These are phyloP conservation scores for Hipparchia semele DNA, from an alignment of 2,888 invertebrate genomes.

Conservation along the genomic window DNA sequence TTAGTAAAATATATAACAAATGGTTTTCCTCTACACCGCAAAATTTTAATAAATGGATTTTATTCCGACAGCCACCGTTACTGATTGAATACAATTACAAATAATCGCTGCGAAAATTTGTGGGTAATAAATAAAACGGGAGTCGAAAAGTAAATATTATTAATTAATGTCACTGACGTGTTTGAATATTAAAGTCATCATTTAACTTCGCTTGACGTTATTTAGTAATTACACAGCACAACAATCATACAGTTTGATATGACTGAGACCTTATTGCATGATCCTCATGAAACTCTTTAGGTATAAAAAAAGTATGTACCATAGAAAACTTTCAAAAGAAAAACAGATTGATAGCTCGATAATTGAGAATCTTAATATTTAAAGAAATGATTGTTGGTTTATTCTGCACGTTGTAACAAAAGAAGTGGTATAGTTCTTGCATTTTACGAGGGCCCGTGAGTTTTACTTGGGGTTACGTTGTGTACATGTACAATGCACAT, in stretches of 20 bases:
- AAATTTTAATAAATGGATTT: constrained; percentile 11
- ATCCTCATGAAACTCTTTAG: background rate
- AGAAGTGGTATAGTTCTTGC: no score
- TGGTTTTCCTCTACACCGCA: background rate
- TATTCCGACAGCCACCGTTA: constrained; percentile 5
- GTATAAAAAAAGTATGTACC: background rate
- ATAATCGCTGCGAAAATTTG: constrained; percentile 8
- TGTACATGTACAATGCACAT: no score
- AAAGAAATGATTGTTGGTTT: no score
- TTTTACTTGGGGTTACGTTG: no score
- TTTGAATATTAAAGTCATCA: constrained; percentile 37
- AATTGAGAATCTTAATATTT: no score
- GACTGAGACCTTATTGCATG: background rate
- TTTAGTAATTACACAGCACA: constrained; percentile 29
- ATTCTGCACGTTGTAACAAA: no score
- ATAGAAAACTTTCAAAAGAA: no score
- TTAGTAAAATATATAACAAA: background rate
- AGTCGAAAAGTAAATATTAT: constrained; percentile 36
- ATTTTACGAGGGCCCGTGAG: no score
- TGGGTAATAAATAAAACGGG: constrained; percentile 24
- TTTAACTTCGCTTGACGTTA: constrained; percentile 31
- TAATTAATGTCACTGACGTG: constrained; percentile 33
- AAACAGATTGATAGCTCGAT: no score
- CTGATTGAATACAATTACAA: constrained; percentile 18
- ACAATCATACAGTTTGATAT: background rate